Conservation (phyloP, 2,888 invertebrate species). For the Penaeus monodon region DNA sequence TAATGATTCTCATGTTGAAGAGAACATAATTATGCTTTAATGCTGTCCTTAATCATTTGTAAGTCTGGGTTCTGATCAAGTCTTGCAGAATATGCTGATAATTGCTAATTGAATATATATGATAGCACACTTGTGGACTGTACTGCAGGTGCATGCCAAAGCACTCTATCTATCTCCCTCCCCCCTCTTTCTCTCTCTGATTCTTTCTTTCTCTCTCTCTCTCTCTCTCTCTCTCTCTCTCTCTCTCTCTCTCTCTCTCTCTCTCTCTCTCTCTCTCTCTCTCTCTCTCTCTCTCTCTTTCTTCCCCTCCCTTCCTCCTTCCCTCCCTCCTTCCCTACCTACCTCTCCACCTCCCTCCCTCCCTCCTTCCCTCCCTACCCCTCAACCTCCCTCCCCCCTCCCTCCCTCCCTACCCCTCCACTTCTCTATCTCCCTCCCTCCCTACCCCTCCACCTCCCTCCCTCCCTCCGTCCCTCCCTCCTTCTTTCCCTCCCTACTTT, state of each 20-base stretch:
- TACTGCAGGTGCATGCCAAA: neutral
- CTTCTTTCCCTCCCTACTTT: neutral
- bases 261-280: too few species aligned
- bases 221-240: conserved; percentile 13
- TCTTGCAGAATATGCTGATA: too few species aligned
- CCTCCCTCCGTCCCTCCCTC: too few species aligned
- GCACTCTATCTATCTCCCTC: neutral
- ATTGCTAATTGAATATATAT: too few species aligned
- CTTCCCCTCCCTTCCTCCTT: neutral
- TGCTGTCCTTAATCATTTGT: too few species aligned
- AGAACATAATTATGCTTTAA: too few species aligned
- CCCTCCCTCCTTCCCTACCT: neutral
- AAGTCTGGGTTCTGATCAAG: too few species aligned
- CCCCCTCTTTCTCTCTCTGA: conserved; percentile 25
- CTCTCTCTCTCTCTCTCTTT: too few species aligned
- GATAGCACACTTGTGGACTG: too few species aligned
- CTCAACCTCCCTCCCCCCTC: neutral
- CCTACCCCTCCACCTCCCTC: neutral
- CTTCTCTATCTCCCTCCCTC: neutral
- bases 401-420: neutral
- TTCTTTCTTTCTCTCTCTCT: too few species aligned
- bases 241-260: too few species aligned
- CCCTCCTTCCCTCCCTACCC: neutral
- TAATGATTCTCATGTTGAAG: too few species aligned
- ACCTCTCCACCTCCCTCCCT: neutral